Percentiles rank a stretch among this genome's conserved stretches.
These are phyloP conservation scores for Anguilla marmorata DNA, from an alignment of 2,797 vertebrate genomes.

Conservation along the genomic window DNA sequence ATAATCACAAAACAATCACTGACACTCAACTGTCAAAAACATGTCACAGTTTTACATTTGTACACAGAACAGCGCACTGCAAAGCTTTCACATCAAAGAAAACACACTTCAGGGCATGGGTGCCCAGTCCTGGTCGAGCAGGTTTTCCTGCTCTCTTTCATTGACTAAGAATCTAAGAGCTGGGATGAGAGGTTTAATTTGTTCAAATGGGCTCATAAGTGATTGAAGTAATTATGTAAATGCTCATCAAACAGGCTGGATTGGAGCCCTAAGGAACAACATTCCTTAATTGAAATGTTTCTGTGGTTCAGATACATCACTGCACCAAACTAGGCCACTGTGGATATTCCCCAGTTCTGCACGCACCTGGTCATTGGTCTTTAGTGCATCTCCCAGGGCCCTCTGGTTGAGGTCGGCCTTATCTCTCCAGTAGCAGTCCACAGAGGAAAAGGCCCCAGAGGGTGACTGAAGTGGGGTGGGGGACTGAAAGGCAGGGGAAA, in stretches of 20 bases:
- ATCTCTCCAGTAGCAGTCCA: slow-evolving; percentile 65
- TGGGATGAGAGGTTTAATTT: neutral
- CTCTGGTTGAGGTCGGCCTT: slow-evolving; percentile 65
- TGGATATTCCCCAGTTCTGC: neutral
- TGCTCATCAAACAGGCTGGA: neutral
- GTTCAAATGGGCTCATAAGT: neutral
- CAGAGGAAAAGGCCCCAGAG: neutral
- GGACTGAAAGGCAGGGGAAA: slow-evolving; percentile 25
- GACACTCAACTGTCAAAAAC: neutral
- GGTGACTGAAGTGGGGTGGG: neutral
- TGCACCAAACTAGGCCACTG: neutral
- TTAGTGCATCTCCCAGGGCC: slow-evolving; percentile 65
- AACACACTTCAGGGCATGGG: neutral
- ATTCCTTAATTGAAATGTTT: neutral
- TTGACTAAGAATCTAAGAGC: neutral
- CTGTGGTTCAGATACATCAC: neutral
- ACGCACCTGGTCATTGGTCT: slow-evolving; percentile 71
- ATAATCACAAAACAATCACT: too few species aligned
- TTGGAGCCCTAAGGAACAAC: neutral
- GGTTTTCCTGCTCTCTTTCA: neutral
- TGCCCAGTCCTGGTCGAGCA: neutral
- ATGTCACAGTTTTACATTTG: neutral
- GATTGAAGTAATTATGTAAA: neutral
- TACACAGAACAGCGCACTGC: neutral
- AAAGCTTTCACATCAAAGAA: neutral